Evolutionary conservation across 2,113 vertebrate genomes (phyloP), one percentile per base, ranked within the genome.

Genomic region (Xenotilapia longispinis): DNA sequence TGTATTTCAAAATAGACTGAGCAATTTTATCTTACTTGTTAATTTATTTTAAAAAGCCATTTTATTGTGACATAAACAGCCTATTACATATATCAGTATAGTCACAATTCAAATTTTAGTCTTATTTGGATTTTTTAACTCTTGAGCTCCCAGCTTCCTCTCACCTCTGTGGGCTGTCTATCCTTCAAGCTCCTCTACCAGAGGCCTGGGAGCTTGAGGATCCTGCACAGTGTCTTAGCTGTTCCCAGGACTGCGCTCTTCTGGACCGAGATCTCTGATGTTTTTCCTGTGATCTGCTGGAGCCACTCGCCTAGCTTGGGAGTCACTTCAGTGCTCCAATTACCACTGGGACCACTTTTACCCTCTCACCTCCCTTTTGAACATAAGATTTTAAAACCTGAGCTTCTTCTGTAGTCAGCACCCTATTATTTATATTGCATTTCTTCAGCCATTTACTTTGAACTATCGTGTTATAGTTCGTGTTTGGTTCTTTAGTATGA

Each of bases 321-420:
- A 17, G 58, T 2, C 9, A 36, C 31, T n/a, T 0, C 31, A 36
- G 58, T 63, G 31, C 58, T 36, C 31, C 31, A 36, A 2, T 65
- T 65, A 65, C 60, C 31, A 63, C 58, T 63, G 58, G 58, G 17
- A 36, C 28, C 57, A 60, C 60, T 36, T 19, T n/a, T 65, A 36
- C 31, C 26, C 57, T 31, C 57, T 60, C 8, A 60, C 26, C 8
- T 31, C 28, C 57, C 17, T 60, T 31, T 17, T 2, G 8, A 60
- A 60, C 57, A 31, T 10, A 10, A 31, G 57, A 60, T 17, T 60
- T 1, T 58, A 31, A 73, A 45, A 28, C 21, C 40, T 17, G 40
- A 73, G 14, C 21, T 47, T 45, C 0, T 47, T 11, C 1, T 73
- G 40, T 17, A 47, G 14, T 7, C 4, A 45, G 9, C 2, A 26